Evolutionary conservation across 2,888 invertebrate genomes (phyloP), one percentile per base, ranked within the genome.

Genomic region (Oligia latruncula): DNA sequence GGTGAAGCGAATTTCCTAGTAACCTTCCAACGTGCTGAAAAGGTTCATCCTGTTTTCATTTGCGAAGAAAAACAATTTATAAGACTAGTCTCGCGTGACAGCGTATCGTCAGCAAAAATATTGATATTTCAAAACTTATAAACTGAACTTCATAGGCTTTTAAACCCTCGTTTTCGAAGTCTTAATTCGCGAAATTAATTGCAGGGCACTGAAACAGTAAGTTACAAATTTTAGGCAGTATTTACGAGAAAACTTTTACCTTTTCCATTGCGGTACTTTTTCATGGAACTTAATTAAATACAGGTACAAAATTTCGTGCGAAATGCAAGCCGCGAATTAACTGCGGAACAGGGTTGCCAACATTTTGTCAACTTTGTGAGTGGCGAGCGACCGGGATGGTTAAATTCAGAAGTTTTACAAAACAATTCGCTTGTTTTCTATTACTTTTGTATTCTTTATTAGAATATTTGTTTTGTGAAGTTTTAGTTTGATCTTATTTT

Each of bases 231-330:
- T 90, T 89, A 87, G 88, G 87, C 87, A 84, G 72, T 85, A 90
- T 86, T 88, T 82, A 89, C 88, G 88, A 87, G 85, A 87, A 92
- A 94, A 93, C 84, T 92, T 93, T 92, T 89, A 89, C 86, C 85
- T 92, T 93, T 92, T 89, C 89, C 87, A 89, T 91, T 92, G 93
- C 93, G 90, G 91, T 92, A 90, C 90, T 91, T 93, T 94, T 94
- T 93, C 93, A 90, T 90, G 89, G 92, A 92, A 93, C 85, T 90
- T 95, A 95, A 95, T 95, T 95, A 95, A 96, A 94, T 95, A 92
- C 93, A 86, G 89, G 89, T 89, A 92, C 91, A 92, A 93, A 94
- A 94, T 93, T 93, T 94, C 95, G 93, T 95, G 95, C 93, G 92
- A 94, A 95, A 94, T 95, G 95, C 95, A 94, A 94, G 85, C 86